Conservation (phyloP, 2,888 invertebrate species). For the Magallana nippona region DNA sequence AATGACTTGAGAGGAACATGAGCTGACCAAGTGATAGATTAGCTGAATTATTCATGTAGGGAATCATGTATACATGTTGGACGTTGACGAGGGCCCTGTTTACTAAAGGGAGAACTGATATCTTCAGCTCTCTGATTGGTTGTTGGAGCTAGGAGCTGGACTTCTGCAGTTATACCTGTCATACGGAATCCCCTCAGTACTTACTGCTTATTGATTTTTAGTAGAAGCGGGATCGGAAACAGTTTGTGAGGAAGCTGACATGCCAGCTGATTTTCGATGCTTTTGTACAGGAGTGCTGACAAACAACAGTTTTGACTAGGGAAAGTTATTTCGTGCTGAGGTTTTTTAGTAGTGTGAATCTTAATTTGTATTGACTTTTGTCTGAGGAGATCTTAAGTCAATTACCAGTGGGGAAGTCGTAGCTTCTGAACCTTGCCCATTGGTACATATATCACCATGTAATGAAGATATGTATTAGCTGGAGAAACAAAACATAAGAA, state of each 20-base stretch:
- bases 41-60: slow-evolving; percentile 14
- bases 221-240: slow-evolving; percentile 22
- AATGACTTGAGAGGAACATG: not conserved
- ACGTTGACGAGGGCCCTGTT: not conserved
- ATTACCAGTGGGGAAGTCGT: slow-evolving; percentile 9
- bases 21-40: slow-evolving; percentile 28
- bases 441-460: slow-evolving; percentile 28
- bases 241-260: not conserved
- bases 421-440: slow-evolving; percentile 4
- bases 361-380: slow-evolving; percentile 31
- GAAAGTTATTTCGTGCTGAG: not conserved
- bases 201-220: slow-evolving; percentile 25
- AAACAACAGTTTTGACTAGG: not conserved
- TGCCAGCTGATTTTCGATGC: not conserved
- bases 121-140: slow-evolving; percentile 7
- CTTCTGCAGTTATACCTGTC: slow-evolving; percentile 14
- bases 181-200: not conserved
- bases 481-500: slow-evolving; percentile 16
- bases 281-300: not conserved
- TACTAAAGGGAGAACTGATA: not conserved
- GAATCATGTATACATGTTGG: slow-evolving; percentile 9
- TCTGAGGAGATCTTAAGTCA: slow-evolving; percentile 27
- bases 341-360: slow-evolving; percentile 2
- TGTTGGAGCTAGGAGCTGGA: not conserved
- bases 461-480: slow-evolving; percentile 28